Conservation (phyloP, 2,797 vertebrate genomes). For the Enteromius paludinosus region DNA sequence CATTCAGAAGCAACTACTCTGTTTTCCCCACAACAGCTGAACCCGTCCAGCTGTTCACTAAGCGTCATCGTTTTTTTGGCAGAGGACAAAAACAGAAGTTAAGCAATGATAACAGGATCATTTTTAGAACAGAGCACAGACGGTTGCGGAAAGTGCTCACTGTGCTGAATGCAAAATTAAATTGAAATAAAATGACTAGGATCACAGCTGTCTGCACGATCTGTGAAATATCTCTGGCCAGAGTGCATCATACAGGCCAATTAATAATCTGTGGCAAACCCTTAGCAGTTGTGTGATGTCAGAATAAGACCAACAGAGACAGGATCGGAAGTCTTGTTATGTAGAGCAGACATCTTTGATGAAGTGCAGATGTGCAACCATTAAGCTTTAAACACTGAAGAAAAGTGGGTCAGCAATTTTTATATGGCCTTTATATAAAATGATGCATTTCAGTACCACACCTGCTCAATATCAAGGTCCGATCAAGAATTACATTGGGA, state of each 20-base stretch:
- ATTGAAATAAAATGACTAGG: background rate
- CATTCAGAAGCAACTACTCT: slow-evolving; percentile 2
- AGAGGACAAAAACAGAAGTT: slow-evolving; percentile 17
- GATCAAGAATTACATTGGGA: background rate
- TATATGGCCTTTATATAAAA: background rate
- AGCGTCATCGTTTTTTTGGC: slow-evolving; percentile 30
- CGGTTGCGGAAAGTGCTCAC: slow-evolving; percentile 35
- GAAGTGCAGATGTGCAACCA: slow-evolving; percentile 3
- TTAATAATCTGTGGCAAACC: background rate
- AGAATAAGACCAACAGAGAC: background rate
- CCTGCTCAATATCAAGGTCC: background rate
- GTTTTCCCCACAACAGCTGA: slow-evolving; percentile 27
- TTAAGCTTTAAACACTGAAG: slow-evolving; percentile 7
- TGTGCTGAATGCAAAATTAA: slow-evolving; percentile 37
- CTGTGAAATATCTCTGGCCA: background rate
- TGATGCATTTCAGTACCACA: background rate
- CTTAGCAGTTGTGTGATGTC: background rate
- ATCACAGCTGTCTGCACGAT: background rate
- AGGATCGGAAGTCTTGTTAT: slow-evolving; percentile 1
- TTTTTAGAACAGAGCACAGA: slow-evolving; percentile 53
- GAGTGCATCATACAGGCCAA: background rate
- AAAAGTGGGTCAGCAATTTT: background rate
- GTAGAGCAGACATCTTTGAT: too few relatives aligned
- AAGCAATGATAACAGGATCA: slow-evolving; percentile 39
- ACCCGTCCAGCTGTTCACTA: slow-evolving; percentile 33